A percentile compares a stretch with the other conserved stretches of the same genome.
Conservation (phyloP, 2,113 vertebrate species). For the Lepus timidus region DNA sequence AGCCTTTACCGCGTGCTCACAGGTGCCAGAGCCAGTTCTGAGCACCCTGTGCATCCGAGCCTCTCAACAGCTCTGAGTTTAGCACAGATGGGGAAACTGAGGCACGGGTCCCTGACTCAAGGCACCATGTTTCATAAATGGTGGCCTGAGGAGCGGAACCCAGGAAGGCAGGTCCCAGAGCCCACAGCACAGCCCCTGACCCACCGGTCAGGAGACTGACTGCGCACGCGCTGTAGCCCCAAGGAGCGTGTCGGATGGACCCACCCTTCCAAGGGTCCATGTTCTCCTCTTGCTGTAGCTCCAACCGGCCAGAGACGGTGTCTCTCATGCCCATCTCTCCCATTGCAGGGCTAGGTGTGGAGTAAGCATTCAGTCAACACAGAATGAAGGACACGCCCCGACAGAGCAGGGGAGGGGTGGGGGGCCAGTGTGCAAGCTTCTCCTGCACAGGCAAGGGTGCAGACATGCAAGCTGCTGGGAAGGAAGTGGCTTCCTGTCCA, state of each 20-base stretch:
- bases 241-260: background rate
- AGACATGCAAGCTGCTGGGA: background rate
- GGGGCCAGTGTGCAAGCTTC: background rate
- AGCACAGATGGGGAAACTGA: background rate
- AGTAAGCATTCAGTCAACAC: background rate
- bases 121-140: background rate
- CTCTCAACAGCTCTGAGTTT: background rate
- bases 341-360: background rate
- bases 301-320: background rate
- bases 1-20: accelerated
- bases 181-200: background rate
- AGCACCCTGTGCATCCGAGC: accelerated
- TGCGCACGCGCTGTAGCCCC: background rate
- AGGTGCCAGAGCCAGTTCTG: background rate
- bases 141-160: background rate
- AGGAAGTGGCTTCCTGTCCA: background rate
- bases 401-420: background rate
- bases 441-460: background rate
- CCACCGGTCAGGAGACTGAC: too few species aligned
- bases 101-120: background rate
- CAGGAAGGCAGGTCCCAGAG: too few species aligned
- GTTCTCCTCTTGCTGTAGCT: background rate
- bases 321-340: background rate
- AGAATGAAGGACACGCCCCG: background rate
- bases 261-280: background rate